Conservation (phyloP, 2,888 invertebrate genomes). For the Calliopum simillimum region DNA sequence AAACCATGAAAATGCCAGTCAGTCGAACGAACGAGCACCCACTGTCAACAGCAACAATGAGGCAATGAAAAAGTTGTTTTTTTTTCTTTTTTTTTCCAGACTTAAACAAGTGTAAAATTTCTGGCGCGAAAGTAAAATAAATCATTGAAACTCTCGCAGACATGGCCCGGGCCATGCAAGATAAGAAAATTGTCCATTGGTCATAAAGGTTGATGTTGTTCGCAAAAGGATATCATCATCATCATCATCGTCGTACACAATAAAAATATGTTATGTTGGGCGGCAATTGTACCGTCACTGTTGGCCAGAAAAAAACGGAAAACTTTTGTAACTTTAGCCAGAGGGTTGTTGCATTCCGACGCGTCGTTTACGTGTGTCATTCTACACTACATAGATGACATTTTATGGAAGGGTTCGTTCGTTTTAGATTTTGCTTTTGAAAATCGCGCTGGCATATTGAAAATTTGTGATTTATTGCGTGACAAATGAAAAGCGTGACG, state of each 20-base stretch:
- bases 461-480: slow-evolving; percentile 59
- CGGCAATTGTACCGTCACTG: background rate
- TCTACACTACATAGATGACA: slow-evolving; percentile 41
- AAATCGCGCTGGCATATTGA: slow-evolving; percentile 36
- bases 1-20: slow-evolving; percentile 60
- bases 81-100: too few relatives aligned
- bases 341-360: slow-evolving; percentile 22
- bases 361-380: slow-evolving; percentile 27
- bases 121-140: slow-evolving; percentile 29
- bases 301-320: too few relatives aligned
- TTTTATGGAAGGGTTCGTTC: slow-evolving; percentile 27
- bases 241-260: background rate
- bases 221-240: slow-evolving; percentile 15
- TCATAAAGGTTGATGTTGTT: slow-evolving; percentile 7
- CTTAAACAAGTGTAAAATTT: slow-evolving; percentile 23
- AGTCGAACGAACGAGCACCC: slow-evolving; percentile 1
- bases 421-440: slow-evolving; percentile 5
- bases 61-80: background rate
- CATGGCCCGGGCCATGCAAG: slow-evolving; percentile 19
- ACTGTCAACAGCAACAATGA: slow-evolving; percentile 13
- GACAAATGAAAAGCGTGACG: slow-evolving; percentile 50
- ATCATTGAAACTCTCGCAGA: slow-evolving; percentile 1
- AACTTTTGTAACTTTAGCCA: background rate
- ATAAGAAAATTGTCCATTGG: slow-evolving; percentile 27
- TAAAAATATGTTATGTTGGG: too few relatives aligned